Conservation (phyloP, 1,140 invertebrate genomes). For the Hylaeus volcanicus region DNA sequence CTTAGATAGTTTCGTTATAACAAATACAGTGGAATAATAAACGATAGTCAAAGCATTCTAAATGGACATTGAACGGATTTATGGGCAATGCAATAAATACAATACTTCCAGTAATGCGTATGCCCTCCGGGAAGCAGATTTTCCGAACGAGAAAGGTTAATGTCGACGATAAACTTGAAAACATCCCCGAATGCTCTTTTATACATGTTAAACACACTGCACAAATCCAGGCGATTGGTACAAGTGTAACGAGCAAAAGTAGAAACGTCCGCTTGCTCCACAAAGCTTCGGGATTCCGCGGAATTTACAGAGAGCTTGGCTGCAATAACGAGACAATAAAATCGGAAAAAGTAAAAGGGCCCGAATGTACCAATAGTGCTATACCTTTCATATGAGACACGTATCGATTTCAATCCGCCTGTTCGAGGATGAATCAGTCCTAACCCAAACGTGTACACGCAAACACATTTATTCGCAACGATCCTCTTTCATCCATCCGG, state of each 20-base stretch:
- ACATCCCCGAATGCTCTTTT: background rate
- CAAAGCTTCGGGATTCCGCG: background rate
- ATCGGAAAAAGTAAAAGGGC: conserved; percentile 14
- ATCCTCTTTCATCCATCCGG: conserved; percentile 56
- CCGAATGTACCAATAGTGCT: conserved; percentile 25
- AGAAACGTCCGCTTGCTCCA: background rate
- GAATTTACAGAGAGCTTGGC: background rate
- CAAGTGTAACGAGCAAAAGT: background rate
- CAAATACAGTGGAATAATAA: too few relatives aligned
- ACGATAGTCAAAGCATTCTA: too few relatives aligned
- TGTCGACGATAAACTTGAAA: background rate
- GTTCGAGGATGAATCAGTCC: conserved; percentile 36
- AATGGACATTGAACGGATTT: too few relatives aligned
- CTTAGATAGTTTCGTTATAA: too few relatives aligned
- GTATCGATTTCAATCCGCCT: conserved; percentile 53
- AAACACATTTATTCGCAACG: conserved; percentile 50
- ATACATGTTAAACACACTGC: background rate
- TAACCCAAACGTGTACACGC: conserved; percentile 37
- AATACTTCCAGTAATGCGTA: too few relatives aligned
- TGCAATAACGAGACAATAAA: background rate
- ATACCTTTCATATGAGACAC: conserved; percentile 24
- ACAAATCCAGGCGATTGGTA: background rate
- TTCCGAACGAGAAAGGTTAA: background rate
- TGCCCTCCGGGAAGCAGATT: background rate
- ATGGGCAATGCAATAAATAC: too few relatives aligned